A percentile compares a stretch with the other conserved stretches of the same genome.
These are phyloP conservation scores for Sarcophaga rosellei DNA, from an alignment of 2,888 invertebrate genomes.

Conservation along the genomic window DNA sequence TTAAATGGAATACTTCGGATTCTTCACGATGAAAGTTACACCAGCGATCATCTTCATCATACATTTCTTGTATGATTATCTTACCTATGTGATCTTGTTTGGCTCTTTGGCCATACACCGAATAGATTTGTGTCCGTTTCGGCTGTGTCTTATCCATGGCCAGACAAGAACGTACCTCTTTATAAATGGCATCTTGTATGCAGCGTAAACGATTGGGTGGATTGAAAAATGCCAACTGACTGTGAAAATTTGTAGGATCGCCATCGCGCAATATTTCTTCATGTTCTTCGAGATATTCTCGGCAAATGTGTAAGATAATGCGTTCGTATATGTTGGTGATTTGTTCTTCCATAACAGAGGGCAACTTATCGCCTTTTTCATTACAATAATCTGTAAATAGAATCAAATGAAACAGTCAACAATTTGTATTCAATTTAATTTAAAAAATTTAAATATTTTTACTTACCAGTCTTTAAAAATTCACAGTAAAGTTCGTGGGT, in stretches of 20 bases:
- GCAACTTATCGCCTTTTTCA: slow-evolving; percentile 73
- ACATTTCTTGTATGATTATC: slow-evolving; percentile 86
- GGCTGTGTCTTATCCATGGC: slow-evolving; percentile 82
- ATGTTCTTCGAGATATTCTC: slow-evolving; percentile 83
- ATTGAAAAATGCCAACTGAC: slow-evolving; percentile 78
- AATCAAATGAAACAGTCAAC: neutral
- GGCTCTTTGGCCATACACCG: slow-evolving; percentile 83
- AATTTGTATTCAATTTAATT: neutral
- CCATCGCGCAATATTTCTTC: slow-evolving; percentile 74
- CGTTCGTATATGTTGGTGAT: slow-evolving; percentile 83
- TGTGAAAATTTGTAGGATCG: slow-evolving; percentile 79
- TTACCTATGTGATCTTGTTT: slow-evolving; percentile 88
- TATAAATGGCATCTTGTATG: slow-evolving; percentile 82
- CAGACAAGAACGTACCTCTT: slow-evolving; percentile 83
- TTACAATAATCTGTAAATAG: slow-evolving; percentile 72
- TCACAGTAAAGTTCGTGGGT: slow-evolving; percentile 76
- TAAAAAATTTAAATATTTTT: neutral
- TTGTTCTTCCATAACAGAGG: slow-evolving; percentile 76
- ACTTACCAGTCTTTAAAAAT: slow-evolving; percentile 76
- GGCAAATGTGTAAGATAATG: slow-evolving; percentile 85
- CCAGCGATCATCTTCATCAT: slow-evolving; percentile 88
- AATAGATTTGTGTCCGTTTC: slow-evolving; percentile 71
- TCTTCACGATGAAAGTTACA: slow-evolving; percentile 88
- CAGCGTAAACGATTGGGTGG: slow-evolving; percentile 82
- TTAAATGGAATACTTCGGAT: slow-evolving; percentile 85